Evolutionary conservation across 1,140 invertebrate species (phyloP).

Genomic region (Drosophila bocqueti): DNA sequence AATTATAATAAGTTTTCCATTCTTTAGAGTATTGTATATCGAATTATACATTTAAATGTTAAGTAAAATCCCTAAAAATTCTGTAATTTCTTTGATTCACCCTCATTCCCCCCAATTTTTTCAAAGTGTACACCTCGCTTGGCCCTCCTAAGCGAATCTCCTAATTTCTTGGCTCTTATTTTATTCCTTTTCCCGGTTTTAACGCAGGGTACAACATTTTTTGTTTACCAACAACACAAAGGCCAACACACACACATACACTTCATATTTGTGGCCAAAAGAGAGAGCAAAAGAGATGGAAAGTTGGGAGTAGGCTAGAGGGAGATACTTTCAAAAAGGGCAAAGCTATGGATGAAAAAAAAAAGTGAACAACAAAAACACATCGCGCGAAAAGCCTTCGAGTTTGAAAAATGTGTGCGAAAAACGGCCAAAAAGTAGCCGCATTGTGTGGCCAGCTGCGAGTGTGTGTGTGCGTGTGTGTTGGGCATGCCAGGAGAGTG

Average conservation of each 20-base stretch:
- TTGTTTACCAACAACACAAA: constrained; percentile 47
- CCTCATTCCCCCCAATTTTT: background rate
- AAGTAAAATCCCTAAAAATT: background rate
- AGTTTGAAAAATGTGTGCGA: constrained; percentile 51
- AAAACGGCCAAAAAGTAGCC: constrained; percentile 49
- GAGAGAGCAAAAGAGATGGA: background rate
- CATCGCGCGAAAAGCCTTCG: constrained; percentile 33
- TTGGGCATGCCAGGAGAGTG: constrained; percentile 30
- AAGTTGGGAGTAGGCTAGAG: background rate
- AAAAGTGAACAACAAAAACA: constrained; percentile 8
- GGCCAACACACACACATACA: constrained; percentile 22
- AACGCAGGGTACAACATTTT: constrained; percentile 30
- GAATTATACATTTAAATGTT: no score
- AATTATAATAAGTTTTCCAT: no score
- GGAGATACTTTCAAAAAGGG: background rate
- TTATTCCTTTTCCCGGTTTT: constrained; percentile 27
- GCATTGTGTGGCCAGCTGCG: constrained; percentile 44
- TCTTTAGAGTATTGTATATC: no score
- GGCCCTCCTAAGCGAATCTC: constrained; percentile 9
- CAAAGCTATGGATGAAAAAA: background rate
- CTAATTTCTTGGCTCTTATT: constrained; percentile 36
- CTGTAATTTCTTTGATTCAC: background rate
- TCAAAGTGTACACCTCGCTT: background rate
- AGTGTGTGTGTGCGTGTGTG: constrained; percentile 9
- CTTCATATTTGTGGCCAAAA: constrained; percentile 28